phyloP scores from a whole-genome alignment of 1,140 invertebrate species.

The Frieseomelitta varia region DNA sequence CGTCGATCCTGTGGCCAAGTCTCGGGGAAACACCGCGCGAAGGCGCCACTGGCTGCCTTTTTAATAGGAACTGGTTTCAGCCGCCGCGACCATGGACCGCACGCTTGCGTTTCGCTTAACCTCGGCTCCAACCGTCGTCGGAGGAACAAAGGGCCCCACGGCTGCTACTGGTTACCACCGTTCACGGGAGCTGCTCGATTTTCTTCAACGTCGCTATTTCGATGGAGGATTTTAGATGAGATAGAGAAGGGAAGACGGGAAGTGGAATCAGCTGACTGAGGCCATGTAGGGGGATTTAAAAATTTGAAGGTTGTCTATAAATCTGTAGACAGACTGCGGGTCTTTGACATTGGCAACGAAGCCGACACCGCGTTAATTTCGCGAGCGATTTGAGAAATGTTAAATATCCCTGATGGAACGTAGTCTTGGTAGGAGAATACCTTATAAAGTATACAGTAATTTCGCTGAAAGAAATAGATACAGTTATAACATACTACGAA shows the following conservation, averaged over 20 bases:
- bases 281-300: too few relatives aligned
- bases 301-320: not conserved
- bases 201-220: not conserved
- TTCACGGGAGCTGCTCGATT: not conserved
- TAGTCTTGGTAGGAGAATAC: not conserved
- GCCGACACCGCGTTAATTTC: too few relatives aligned
- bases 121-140: constrained; percentile 53
- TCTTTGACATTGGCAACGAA: too few relatives aligned
- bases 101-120: constrained; percentile 61
- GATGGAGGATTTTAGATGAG: too few relatives aligned
- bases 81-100: constrained; percentile 59
- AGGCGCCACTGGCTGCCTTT: constrained; percentile 64
- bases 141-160: constrained; percentile 55
- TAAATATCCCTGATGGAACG: not conserved
- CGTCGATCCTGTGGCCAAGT: constrained; percentile 21
- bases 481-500: too few relatives aligned
- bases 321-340: not conserved
- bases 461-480: too few relatives aligned
- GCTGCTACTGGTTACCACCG: constrained; percentile 29
- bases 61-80: constrained; percentile 62
- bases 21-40: constrained; percentile 38
- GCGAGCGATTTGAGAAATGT: not conserved
- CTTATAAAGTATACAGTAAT: not conserved
- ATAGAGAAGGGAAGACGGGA: not conserved
- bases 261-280: not conserved